phyloP scores from a whole-genome alignment of 2,797 vertebrate species.

The Scleropages formosus region DNA sequence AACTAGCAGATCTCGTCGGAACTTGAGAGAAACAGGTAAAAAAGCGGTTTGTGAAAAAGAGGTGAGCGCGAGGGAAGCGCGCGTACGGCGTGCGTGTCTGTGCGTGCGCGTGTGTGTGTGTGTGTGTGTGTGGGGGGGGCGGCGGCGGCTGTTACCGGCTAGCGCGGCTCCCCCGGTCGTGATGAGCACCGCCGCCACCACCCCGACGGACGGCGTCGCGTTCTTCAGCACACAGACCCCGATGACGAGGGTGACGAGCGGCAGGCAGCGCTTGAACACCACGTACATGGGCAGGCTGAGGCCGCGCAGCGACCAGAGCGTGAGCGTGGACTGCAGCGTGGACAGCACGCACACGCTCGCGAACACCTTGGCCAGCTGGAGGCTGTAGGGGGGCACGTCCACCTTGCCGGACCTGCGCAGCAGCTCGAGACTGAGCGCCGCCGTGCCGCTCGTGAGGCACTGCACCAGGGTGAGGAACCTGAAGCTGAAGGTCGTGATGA shows the following conservation, averaged over 20 bases:
- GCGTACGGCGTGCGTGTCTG: neutral
- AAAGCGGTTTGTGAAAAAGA: neutral
- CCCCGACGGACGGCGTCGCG: slow-evolving; percentile 83
- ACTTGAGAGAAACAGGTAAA: no score
- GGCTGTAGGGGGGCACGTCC: slow-evolving; percentile 83
- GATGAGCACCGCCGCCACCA: slow-evolving; percentile 82
- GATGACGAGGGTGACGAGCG: slow-evolving; percentile 86
- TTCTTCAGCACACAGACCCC: slow-evolving; percentile 87
- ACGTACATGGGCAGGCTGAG: slow-evolving; percentile 97
- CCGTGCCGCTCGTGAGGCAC: slow-evolving; percentile 83
- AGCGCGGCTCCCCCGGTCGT: slow-evolving; percentile 89
- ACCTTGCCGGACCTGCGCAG: slow-evolving; percentile 80
- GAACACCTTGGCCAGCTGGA: slow-evolving; percentile 82
- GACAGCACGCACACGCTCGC: slow-evolving; percentile 80
- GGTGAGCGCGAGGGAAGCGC: neutral
- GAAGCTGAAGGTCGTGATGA: slow-evolving; percentile 85
- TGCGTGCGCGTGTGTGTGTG: neutral
- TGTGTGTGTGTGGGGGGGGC: neutral
- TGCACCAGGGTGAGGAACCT: slow-evolving; percentile 89
- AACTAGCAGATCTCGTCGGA: no score
- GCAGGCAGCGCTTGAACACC: slow-evolving; percentile 94
- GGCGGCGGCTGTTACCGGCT: slow-evolving; percentile 70
- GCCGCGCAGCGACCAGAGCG: slow-evolving; percentile 90
- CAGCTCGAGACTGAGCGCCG: slow-evolving; percentile 82
- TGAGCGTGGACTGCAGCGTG: slow-evolving; percentile 91